A percentile compares a stretch with the other conserved stretches of the same genome.
Conservation (phyloP, 53 echinoderm and acorn worm species). For the Arbacia lixula region DNA sequence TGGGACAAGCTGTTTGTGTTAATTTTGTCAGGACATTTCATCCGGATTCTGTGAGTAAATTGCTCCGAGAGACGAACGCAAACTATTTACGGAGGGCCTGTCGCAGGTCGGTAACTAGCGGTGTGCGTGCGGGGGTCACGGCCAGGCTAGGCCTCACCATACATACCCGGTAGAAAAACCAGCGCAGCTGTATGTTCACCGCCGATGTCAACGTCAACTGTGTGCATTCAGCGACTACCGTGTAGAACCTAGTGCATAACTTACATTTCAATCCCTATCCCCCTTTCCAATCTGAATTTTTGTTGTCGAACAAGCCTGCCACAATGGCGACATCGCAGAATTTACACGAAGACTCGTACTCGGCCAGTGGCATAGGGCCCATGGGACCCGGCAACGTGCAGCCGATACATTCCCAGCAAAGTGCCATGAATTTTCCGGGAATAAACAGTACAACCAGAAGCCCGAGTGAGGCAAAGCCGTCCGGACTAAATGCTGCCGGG, state of each 20-base stretch:
- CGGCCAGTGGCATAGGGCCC: conserved; percentile 36
- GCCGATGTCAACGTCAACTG: conserved; percentile 18
- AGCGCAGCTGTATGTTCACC: conserved; percentile 35
- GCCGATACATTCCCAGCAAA: conserved; percentile 61
- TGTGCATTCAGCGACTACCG: conserved; percentile 32
- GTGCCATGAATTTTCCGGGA: conserved; percentile 67
- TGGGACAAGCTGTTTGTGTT: background rate
- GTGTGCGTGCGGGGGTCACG: conserved; percentile 58
- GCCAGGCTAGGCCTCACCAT: conserved; percentile 48
- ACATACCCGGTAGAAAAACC: conserved; percentile 38
- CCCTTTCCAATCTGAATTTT: background rate
- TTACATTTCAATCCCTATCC: conserved; percentile 26
- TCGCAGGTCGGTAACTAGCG: conserved; percentile 54
- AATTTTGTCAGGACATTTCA: background rate
- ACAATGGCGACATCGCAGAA: conserved; percentile 56
- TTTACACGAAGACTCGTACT: conserved; percentile 52
- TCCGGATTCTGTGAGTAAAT: conserved; percentile 20
- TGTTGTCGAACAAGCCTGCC: conserved; percentile 41
- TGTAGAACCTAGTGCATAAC: conserved; percentile 29
- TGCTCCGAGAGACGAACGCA: conserved; percentile 6
- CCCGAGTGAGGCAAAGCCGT: conserved; percentile 71
- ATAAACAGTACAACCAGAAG: conserved; percentile 75
- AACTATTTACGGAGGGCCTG: conserved; percentile 40
- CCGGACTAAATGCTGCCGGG: conserved; percentile 59
- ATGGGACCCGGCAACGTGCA: conserved; percentile 43